Evolutionary conservation across 2,113 vertebrate species (phyloP), one percentile per base, ranked within the genome.

Genomic region (Pseudorasbora parva): DNA sequence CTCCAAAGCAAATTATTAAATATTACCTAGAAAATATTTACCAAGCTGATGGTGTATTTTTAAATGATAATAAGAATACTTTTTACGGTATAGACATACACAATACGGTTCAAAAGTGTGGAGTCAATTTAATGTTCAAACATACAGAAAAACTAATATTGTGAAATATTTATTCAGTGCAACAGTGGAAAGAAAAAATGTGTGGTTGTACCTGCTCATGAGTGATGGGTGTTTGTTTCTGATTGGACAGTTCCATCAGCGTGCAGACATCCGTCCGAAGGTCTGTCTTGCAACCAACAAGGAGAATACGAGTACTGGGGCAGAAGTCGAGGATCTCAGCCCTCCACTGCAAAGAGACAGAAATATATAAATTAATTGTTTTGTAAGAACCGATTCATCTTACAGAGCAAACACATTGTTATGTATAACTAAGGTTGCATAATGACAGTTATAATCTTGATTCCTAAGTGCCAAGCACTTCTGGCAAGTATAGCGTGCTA

Each of bases 221-320:
- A 73, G 97, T 95, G 73, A 98, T 93, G 23, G 97, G 97, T 0
- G 94, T 95, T 92, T 98, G 97, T 88, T 98, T 97, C 94, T 97
- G 97, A 93, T 97, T 95, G 74, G 97, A 97, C 85, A 99, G 93
- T 88, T 99, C 97, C 96, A 98, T 96, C 64, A 99, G 92, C 0
- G 97, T 98, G 93, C 97, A 97, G 88, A 98, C 94, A 47, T 99
- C 97, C 0, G 97, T 98, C 85, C 97, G 94, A 1, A 99, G 94
- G 86, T 99, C 97, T 0, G 93, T 98, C 92, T 98, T 98, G 78
- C 97, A 98, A 81, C 97, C 97, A n/a, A 98, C 95, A 19, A 99
- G 95, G 83, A 99, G 93, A 89, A 98, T 95, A 2, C 96, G 95
- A 2, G 97, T 98, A 90, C 94, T 96, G 30, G 97, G 95, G 89